These are phyloP conservation scores for Aegithalos caudatus DNA, from an alignment of 2,113 vertebrate genomes.

Conservation along the genomic window DNA sequence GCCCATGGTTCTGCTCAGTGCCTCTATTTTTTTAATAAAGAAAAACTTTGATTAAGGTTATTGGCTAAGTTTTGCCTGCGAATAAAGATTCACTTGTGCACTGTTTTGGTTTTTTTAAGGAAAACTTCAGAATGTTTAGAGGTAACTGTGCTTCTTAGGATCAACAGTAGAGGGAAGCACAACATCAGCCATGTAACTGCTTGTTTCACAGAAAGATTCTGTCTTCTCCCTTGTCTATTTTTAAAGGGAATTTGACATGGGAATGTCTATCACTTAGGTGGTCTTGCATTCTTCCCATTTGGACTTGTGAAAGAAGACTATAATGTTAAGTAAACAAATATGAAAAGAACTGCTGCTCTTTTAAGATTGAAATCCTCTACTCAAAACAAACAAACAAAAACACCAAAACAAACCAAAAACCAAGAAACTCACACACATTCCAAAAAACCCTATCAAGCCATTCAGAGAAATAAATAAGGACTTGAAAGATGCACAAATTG, in stretches of 20 bases:
- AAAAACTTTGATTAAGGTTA: background rate
- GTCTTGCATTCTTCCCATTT: background rate
- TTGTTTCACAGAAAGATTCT: background rate
- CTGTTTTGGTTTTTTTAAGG: background rate
- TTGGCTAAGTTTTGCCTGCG: background rate
- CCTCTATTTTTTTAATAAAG: background rate
- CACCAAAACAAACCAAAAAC: background rate
- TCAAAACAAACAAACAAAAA: background rate
- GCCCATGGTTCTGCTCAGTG: background rate
- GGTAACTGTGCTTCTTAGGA: background rate
- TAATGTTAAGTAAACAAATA: background rate
- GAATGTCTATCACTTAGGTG: background rate
- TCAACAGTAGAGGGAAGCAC: constrained; percentile 25
- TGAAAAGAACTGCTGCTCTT: background rate
- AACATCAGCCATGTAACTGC: background rate
- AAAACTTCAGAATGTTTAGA: background rate
- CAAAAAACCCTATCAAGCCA: background rate
- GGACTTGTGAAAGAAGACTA: background rate
- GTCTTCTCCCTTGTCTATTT: background rate
- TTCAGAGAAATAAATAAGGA: background rate
- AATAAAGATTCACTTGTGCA: background rate
- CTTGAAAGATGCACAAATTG: background rate
- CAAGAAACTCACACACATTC: background rate
- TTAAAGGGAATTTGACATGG: background rate
- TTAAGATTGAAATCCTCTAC: background rate